A percentile compares a stretch with the other conserved stretches of the same genome.
Evolutionary conservation across 1,140 invertebrate species (phyloP).

Genomic region (Drosophila micromelanica): DNA sequence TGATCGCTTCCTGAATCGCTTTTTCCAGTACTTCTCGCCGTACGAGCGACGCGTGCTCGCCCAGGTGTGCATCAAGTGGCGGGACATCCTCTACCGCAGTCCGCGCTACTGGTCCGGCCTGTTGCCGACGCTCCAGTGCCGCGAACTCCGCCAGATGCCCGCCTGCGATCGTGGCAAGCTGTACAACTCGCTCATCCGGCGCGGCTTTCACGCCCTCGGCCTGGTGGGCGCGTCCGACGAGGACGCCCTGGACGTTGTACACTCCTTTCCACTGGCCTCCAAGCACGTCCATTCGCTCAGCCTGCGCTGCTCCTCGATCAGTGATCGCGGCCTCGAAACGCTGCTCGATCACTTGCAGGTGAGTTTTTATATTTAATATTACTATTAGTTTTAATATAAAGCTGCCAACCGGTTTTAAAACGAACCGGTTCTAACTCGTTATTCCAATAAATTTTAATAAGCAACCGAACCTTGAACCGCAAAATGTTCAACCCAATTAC

Average conservation of each 20-base stretch:
- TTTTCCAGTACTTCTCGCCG: constrained; percentile 94
- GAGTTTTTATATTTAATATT: constrained; percentile 48
- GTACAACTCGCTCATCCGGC: constrained; percentile 92
- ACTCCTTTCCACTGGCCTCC: constrained; percentile 92
- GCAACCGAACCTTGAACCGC: too few species aligned
- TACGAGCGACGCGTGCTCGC: constrained; percentile 91
- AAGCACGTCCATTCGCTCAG: constrained; percentile 93
- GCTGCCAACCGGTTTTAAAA: not conserved
- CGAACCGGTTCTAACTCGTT: not conserved
- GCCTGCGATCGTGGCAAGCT: constrained; percentile 89
- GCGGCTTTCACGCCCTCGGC: constrained; percentile 93
- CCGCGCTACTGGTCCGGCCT: constrained; percentile 94
- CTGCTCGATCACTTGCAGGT: constrained; percentile 94
- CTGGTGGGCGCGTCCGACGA: constrained; percentile 94
- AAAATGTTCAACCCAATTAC: too few species aligned
- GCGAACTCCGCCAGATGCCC: constrained; percentile 89
- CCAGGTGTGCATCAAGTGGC: constrained; percentile 93
- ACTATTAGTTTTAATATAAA: not conserved
- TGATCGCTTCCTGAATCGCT: constrained; percentile 92
- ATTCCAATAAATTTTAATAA: too few species aligned
- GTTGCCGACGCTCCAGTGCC: constrained; percentile 92
- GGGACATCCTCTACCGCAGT: constrained; percentile 93
- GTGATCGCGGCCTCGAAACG: constrained; percentile 93
- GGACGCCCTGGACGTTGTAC: constrained; percentile 94
- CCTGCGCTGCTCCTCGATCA: constrained; percentile 93